A percentile compares a stretch with the other conserved stretches of the same genome.
phyloP scores from a whole-genome alignment of 2,888 invertebrate genomes.

The Lumbricus terrestris region DNA sequence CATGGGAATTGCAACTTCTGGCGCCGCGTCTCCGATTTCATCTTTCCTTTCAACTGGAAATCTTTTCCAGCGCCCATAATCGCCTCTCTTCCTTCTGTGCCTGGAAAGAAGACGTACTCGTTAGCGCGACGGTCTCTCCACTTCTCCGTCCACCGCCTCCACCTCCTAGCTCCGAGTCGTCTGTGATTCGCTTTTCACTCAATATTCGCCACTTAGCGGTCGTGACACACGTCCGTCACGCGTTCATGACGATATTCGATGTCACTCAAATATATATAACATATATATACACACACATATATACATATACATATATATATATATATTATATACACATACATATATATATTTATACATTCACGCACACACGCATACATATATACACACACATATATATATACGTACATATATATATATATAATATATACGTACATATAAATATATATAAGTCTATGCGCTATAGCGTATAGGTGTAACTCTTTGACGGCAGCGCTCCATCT shows the following conservation, averaged over 20 bases:
- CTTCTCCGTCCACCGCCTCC: neutral
- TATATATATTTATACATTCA: too few species aligned
- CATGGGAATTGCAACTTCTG: neutral
- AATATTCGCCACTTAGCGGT: slow-evolving; percentile 9
- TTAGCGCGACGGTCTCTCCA: neutral
- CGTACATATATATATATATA: too few species aligned
- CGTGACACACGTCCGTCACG: neutral
- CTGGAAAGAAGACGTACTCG: neutral
- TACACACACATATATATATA: too few species aligned
- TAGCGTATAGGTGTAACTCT: slow-evolving; percentile 16
- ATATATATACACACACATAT: too few species aligned
- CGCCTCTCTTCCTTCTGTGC: neutral
- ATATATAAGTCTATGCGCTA: too few species aligned
- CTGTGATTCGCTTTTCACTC: neutral
- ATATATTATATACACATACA: too few species aligned
- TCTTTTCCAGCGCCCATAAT: slow-evolving; percentile 5
- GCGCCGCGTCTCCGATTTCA: neutral
- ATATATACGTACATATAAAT: too few species aligned
- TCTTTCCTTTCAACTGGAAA: slow-evolving; percentile 5
- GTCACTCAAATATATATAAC: too few species aligned
- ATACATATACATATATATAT: too few species aligned
- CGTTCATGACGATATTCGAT: neutral
- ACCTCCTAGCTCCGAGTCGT: too few species aligned
- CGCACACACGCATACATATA: too few species aligned
- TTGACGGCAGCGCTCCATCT: slow-evolving; percentile 5